Percentiles rank a stretch among this genome's conserved stretches.
Evolutionary conservation across 2,113 vertebrate genomes (phyloP).

Genomic region (Pyrgilauda ruficollis): DNA sequence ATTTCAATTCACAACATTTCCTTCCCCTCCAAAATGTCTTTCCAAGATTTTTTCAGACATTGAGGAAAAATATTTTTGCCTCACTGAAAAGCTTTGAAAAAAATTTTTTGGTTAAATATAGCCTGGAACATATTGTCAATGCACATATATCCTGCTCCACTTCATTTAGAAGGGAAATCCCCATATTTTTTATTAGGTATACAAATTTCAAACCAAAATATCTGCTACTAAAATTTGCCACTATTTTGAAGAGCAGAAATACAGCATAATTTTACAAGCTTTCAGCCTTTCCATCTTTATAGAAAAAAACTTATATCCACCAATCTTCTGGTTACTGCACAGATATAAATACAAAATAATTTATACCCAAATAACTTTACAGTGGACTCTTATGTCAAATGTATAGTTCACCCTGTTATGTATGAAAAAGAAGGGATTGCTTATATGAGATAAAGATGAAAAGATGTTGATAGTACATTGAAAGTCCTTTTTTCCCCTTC

Average conservation of each 20-base stretch:
- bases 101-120: background rate
- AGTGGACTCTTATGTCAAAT: background rate
- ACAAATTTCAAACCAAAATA: background rate
- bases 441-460: background rate
- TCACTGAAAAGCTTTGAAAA: background rate
- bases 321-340: background rate
- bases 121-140: background rate
- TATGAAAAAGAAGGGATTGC: background rate
- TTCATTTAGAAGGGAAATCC: background rate
- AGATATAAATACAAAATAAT: background rate
- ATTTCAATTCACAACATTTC: background rate
- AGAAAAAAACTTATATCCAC: background rate
- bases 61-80: background rate
- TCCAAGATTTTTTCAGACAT: background rate
- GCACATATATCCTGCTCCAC: background rate
- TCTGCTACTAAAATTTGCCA: background rate
- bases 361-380: background rate
- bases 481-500: background rate
- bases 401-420: background rate
- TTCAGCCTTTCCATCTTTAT: background rate
- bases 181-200: background rate
- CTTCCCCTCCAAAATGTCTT: background rate
- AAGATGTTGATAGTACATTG: background rate
- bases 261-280: background rate
- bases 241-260: background rate